Percentiles rank a stretch among this genome's conserved stretches.
phyloP scores from a whole-genome alignment of 2,888 invertebrate genomes.

The Drosophila mayaguana region DNA sequence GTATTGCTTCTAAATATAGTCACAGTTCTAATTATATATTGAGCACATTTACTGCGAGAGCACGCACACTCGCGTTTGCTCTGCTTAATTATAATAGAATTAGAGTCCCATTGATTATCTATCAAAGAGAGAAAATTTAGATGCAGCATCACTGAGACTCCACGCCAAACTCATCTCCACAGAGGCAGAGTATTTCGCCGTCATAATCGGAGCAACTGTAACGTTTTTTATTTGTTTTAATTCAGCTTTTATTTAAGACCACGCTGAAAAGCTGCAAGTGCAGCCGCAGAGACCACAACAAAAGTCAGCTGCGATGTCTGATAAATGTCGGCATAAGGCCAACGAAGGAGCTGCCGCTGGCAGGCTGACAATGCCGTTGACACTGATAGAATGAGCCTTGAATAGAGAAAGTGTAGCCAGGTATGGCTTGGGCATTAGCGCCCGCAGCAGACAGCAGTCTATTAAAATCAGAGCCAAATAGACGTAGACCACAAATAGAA shows the following conservation, averaged over 20 bases:
- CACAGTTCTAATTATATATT: neutral
- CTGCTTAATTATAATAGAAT: neutral
- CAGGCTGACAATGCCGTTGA: slow-evolving; percentile 61
- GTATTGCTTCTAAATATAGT: neutral
- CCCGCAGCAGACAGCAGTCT: slow-evolving; percentile 36
- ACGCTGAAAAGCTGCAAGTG: slow-evolving; percentile 44
- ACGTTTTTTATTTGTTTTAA: slow-evolving; percentile 30
- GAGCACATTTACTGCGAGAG: neutral
- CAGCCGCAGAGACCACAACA: slow-evolving; percentile 38
- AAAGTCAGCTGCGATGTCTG: slow-evolving; percentile 49
- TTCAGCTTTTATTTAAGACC: slow-evolving; percentile 39
- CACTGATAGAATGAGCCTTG: slow-evolving; percentile 54
- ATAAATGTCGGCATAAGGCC: slow-evolving; percentile 59
- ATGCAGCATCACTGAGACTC: neutral
- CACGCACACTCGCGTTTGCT: neutral
- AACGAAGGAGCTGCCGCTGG: slow-evolving; percentile 41
- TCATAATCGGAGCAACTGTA: neutral
- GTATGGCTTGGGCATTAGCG: slow-evolving; percentile 27
- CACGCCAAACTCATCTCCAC: neutral
- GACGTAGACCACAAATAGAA: slow-evolving; percentile 4
- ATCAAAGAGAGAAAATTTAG: neutral
- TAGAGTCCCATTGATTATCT: neutral
- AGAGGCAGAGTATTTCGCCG: neutral
- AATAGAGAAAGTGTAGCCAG: slow-evolving; percentile 29
- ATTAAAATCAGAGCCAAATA: slow-evolving; percentile 39